Evolutionary conservation across 2,797 vertebrate species (phyloP), one percentile per base, ranked within the genome.

Genomic region (Poecilia picta): DNA sequence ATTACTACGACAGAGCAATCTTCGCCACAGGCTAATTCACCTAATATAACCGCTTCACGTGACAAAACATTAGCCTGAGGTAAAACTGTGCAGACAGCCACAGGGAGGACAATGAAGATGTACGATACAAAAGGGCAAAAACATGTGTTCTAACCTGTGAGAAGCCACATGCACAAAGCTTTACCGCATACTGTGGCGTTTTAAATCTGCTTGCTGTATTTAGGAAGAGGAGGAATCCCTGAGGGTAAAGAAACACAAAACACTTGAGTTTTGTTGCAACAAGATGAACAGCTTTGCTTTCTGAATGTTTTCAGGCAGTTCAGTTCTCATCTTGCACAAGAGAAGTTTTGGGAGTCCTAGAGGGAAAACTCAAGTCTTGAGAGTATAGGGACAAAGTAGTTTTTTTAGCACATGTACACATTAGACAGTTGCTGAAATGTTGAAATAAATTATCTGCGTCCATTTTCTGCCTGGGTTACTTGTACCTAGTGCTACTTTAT

Each of bases 51-150:
- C 53, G 89, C 88, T 87, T 92, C 82, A 83, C 74, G 92, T 89
- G 92, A 94, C 93, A 93, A 92, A 95, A 93, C 90, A 91, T 92
- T 87, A 93, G 90, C 87, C 78, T 46, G 83, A 85, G 88, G 89
- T 83, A 88, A 62, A 91, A 87, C 59, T 66, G 83, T 86, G 81
- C 83, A 90, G 85, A 86, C 64, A 79, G 86, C 81, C 85, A 81
- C 73, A 49, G 79, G 81, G 72, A 85, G 78, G 76, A 72, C 79
- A 76, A 47, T 31, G 31, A 64, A 86, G 81, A 89, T 80, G 80
- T 79, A 49, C 11, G 31, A 53, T 33, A 74, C 41, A 41, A 77
- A 82, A 82, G n/a, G 31, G 49, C 18, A 51, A 51, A 78, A 76
- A 46, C 72, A 70, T 79, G 51, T 16, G 39, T 73, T 74, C 53